Conservation (phyloP, 2,113 vertebrate genomes). For the Nycticebus coucang region DNA sequence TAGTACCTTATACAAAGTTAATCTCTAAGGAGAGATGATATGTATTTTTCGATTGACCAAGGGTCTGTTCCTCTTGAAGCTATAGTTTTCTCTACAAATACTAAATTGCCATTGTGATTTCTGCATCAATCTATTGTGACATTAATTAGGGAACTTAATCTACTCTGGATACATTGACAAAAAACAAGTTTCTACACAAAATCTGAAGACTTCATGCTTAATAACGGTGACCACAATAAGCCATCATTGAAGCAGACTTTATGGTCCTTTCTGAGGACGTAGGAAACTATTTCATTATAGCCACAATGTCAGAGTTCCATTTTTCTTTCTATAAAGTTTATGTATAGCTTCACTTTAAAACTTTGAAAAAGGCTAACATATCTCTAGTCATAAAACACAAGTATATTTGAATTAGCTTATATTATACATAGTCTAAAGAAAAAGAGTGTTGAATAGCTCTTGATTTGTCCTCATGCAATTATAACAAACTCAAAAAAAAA, state of each 20-base stretch:
- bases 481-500: conserved; percentile 9
- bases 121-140: background rate
- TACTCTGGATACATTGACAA: background rate
- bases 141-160: background rate
- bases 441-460: background rate
- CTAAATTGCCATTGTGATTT: background rate
- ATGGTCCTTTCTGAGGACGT: background rate
- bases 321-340: background rate
- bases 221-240: background rate
- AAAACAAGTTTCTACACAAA: background rate
- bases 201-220: background rate
- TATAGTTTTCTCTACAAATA: background rate
- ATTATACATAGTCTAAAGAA: background rate
- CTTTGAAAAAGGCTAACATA: background rate
- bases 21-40: background rate
- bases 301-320: background rate
- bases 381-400: background rate
- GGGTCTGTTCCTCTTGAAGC: background rate
- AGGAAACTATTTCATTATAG: background rate
- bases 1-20: background rate
- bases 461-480: conserved; percentile 3
- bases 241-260: background rate
- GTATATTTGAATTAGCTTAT: background rate
- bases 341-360: background rate
- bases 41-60: background rate